phyloP scores from a whole-genome alignment of 2,113 vertebrate genomes.

The Centropus bengalensis region DNA sequence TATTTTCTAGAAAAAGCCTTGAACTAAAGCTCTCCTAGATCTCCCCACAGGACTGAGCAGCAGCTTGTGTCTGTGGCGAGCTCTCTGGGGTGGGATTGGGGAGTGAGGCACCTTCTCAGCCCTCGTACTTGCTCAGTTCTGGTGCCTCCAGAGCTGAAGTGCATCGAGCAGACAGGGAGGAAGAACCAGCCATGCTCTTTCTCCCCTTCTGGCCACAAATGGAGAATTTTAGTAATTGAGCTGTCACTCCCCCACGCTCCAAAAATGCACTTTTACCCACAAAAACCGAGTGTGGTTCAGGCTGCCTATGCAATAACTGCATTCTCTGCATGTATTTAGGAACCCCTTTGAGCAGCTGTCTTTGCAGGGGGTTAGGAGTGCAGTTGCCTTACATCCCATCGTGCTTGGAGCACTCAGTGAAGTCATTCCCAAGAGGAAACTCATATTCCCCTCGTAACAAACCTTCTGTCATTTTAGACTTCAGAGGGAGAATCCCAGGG shows the following conservation, averaged over 20 bases:
- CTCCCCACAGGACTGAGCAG: not conserved
- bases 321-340: conserved; percentile 31
- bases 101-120: not conserved
- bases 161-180: not conserved
- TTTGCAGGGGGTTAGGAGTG: not conserved
- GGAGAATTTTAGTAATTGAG: not conserved
- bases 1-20: not conserved
- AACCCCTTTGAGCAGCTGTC: not conserved
- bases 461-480: conserved; percentile 74
- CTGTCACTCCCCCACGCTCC: not conserved
- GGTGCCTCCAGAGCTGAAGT: not conserved
- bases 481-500: conserved; percentile 91
- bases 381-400: not conserved
- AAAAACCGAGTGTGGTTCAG: not conserved
- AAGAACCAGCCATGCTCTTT: not conserved
- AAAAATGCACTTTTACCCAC: not conserved
- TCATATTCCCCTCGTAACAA: not conserved
- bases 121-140: not conserved
- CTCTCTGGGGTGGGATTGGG: not conserved
- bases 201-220: not conserved
- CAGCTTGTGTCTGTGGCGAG: not conserved
- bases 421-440: not conserved
- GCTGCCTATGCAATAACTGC: not conserved
- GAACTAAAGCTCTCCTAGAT: not conserved
- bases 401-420: not conserved